Evolutionary conservation across 2,888 invertebrate species (phyloP), one percentile per base, ranked within the genome.

Genomic region (Drosophila seclusa): DNA sequence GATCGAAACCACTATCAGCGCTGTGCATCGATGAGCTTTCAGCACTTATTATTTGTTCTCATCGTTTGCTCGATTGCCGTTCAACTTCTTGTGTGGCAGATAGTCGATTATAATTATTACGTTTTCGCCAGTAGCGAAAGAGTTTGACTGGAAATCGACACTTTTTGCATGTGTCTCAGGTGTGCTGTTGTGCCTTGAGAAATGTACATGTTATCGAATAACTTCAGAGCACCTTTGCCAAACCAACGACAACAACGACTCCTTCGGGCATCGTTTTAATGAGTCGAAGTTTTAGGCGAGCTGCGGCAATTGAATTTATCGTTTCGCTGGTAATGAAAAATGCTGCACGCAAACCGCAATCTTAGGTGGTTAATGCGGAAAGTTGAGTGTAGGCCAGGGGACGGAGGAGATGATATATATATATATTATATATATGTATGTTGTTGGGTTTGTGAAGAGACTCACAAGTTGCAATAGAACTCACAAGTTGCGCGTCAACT

Each of bases 401-500:
- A 5, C 4, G 18, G 16, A 16, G 40, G 40, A 5, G 48, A 49
- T 21, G 18, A 6, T 21, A 42, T 31, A 31, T 4, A 40, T n/a
- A 16, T 18, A 24, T 54, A 54, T 18, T 36, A 18, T 18, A 27
- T 27, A 6, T 40, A 5, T 57, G 16, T 24, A 42, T 42, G 48
- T 34, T 6, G 24, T 34, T 34, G 27, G 50, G 34, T 38, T n/a
- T 42, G 54, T 50, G 40, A 61, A 52, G 38, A 54, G 52, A 70
- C 59, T 62, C 66, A 49, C 60, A 55, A 55, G 59, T 55, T 69
- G 73, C 64, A 64, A 64, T 69, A 61, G 68, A 68, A 73, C 58
- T 76, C 62, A 59, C 73, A 79, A 64, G 60, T 76, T 66, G 73
- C 16, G 42, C 76, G 61, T 67, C 70, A 81, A 81, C 83, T 68